These are phyloP conservation scores for Hemaris fuciformis DNA, from an alignment of 2,888 invertebrate species.

Conservation along the genomic window DNA sequence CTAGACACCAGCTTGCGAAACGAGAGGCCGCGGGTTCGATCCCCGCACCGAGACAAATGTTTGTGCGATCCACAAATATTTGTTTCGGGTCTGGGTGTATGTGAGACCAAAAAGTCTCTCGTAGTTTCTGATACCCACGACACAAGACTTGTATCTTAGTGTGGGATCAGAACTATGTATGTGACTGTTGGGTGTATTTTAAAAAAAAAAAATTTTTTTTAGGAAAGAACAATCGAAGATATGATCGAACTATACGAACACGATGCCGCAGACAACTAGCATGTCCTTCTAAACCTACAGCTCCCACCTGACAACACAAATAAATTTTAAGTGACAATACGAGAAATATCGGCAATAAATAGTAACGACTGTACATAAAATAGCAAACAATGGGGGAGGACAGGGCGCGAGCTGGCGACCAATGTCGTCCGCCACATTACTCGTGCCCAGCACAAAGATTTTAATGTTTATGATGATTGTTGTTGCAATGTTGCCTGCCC, in stretches of 20 bases:
- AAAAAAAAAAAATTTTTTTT: too few relatives aligned
- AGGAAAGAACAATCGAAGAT: too few relatives aligned
- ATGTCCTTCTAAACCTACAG: neutral
- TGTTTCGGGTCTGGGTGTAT: too few relatives aligned
- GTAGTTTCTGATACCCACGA: too few relatives aligned
- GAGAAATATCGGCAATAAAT: constrained; percentile 2
- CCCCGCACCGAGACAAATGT: too few relatives aligned
- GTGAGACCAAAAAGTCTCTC: too few relatives aligned
- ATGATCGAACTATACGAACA: neutral
- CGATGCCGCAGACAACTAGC: constrained; percentile 8
- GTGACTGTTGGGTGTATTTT: too few relatives aligned
- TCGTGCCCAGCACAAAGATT: constrained; percentile 3
- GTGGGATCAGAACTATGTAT: too few relatives aligned
- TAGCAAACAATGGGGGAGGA: constrained; percentile 3
- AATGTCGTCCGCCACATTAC: neutral
- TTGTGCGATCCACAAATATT: too few relatives aligned
- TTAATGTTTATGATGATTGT: constrained; percentile 7
- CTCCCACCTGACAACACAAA: neutral
- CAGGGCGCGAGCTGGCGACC: neutral
- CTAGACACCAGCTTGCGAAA: too few relatives aligned
- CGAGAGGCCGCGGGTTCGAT: too few relatives aligned
- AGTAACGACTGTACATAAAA: constrained; percentile 4
- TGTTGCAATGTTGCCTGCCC: neutral
- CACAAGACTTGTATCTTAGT: too few relatives aligned
- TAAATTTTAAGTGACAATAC: constrained; percentile 2